phyloP scores from a whole-genome alignment of 2,113 vertebrate species.

The Apodemus sylvaticus region DNA sequence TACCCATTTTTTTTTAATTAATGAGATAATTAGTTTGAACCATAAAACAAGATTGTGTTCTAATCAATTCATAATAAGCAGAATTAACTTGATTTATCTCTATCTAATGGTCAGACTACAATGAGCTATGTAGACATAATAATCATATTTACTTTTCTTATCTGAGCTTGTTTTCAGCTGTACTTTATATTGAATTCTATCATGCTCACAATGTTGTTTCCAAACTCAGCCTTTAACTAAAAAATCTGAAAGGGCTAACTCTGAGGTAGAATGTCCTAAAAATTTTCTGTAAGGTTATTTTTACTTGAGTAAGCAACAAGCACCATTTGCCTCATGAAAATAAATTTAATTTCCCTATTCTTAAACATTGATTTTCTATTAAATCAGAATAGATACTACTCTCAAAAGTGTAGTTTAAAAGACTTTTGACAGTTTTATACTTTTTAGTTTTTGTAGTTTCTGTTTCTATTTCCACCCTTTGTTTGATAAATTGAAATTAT shows the following conservation, averaged over 20 bases:
- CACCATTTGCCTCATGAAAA: neutral
- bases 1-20: constrained; percentile 11
- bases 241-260: neutral
- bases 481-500: neutral
- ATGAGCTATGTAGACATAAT: neutral
- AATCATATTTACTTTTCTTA: neutral
- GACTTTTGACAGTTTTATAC: neutral
- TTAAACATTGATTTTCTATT: neutral
- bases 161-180: neutral
- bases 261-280: neutral
- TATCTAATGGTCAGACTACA: neutral
- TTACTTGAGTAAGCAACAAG: neutral
- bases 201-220: neutral
- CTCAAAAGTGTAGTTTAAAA: neutral
- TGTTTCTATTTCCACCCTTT: neutral
- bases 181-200: neutral
- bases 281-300: neutral
- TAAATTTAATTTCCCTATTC: neutral
- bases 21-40: neutral
- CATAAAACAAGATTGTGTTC: neutral
- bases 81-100: constrained; percentile 41
- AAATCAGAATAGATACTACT: neutral
- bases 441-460: neutral
- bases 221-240: neutral
- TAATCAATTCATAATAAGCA: constrained; percentile 51